Percentiles rank a stretch among this genome's conserved stretches.
Conservation (phyloP, 2,797 vertebrate species). For the Enteromius argenteus region DNA sequence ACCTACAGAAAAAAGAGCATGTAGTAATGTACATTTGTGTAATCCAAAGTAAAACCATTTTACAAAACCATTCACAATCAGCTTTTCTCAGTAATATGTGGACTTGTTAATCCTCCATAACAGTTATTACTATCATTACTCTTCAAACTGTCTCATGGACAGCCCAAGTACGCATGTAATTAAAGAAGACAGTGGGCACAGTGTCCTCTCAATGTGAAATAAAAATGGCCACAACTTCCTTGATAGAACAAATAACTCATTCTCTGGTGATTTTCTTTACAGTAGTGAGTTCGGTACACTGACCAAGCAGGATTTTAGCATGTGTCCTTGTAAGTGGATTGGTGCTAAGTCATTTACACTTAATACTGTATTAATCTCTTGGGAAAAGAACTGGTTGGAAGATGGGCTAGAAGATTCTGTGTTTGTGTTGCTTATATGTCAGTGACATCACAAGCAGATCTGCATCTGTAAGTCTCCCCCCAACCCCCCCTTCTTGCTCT, state of each 20-base stretch:
- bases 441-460: conserved; percentile 39
- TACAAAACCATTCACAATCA: too few relatives aligned
- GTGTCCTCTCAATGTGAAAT: not conserved
- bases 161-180: not conserved
- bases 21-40: not conserved
- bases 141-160: not conserved
- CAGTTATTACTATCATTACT: not conserved
- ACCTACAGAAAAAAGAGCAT: too few relatives aligned
- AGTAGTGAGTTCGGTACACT: conserved; percentile 21
- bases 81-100: not conserved
- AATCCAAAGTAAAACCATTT: not conserved
- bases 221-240: not conserved
- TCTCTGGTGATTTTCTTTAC: not conserved
- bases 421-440: conserved; percentile 15
- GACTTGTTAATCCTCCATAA: not conserved
- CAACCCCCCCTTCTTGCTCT: too few relatives aligned
- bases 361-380: conserved; percentile 78
- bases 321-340: conserved; percentile 77
- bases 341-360: conserved; percentile 75
- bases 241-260: not conserved
- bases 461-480: conserved; percentile 41
- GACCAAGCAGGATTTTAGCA: conserved; percentile 47
- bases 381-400: conserved; percentile 37
- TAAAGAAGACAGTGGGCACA: not conserved
- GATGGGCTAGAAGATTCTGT: conserved; percentile 38